Evolutionary conservation across 2,113 vertebrate species (phyloP).

Genomic region (Thunnus thynnus): DNA sequence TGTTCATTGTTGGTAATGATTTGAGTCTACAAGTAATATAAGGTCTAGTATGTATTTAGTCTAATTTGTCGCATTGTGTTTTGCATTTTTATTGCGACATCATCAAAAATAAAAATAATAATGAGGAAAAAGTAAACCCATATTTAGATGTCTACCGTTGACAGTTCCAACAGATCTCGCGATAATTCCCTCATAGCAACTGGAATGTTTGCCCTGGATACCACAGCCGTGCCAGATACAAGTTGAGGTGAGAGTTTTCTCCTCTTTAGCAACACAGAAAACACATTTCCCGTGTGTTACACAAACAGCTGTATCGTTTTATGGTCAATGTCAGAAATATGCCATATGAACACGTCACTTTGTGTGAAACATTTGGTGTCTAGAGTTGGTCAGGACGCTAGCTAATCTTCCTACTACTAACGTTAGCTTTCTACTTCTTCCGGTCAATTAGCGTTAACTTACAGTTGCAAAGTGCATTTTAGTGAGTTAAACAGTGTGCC

Average conservation of each 20-base stretch:
- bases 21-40: too few relatives aligned
- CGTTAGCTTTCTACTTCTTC: background rate
- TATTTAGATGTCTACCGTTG: too few relatives aligned
- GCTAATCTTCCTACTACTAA: background rate
- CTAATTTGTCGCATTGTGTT: too few relatives aligned
- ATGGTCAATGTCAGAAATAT: background rate
- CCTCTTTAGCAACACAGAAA: background rate
- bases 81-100: too few relatives aligned
- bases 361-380: background rate
- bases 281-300: background rate
- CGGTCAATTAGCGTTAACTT: background rate
- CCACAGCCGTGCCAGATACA: constrained; percentile 10
- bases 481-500: too few relatives aligned
- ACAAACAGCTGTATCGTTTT: background rate
- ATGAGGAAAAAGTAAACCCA: too few relatives aligned
- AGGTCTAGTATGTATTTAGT: too few relatives aligned
- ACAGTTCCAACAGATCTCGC: constrained; percentile 55
- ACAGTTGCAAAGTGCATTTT: too few relatives aligned
- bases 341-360: background rate
- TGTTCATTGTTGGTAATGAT: background rate
- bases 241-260: constrained; percentile 41
- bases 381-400: too few relatives aligned
- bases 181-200: constrained; percentile 72
- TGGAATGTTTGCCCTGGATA: constrained; percentile 72
- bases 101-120: too few relatives aligned